A percentile compares a stretch with the other conserved stretches of the same genome.
phyloP scores from a whole-genome alignment of 37 sponge, comb jelly and placozoan genomes.

The Corticium candelabrum region DNA sequence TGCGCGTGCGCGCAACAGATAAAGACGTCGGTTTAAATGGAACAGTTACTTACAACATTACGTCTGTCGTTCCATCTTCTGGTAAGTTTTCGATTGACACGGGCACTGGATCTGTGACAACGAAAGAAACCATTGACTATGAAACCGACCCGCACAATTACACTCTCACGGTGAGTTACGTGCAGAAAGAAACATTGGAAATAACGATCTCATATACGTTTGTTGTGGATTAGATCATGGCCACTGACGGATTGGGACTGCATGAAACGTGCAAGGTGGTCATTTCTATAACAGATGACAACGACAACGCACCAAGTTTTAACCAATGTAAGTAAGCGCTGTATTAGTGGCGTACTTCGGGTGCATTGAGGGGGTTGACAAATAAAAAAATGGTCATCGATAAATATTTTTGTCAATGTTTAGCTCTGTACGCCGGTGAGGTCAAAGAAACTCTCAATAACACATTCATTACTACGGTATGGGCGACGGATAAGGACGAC shows the following conservation, averaged over 20 bases:
- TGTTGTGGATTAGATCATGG: background rate
- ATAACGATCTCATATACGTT: background rate
- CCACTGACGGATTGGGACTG: background rate
- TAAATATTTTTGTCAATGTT: too few species aligned
- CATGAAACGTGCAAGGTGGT: constrained; percentile 9
- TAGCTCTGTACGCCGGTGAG: too few species aligned
- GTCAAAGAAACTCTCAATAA: too few species aligned
- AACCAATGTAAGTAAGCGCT: background rate
- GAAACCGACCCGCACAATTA: background rate
- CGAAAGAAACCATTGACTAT: background rate
- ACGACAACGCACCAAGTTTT: constrained; percentile 64
- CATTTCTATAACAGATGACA: constrained; percentile 37
- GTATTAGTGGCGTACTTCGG: too few species aligned
- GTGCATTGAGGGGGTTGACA: too few species aligned
- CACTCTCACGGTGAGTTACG: background rate
- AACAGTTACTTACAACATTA: background rate
- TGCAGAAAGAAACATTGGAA: background rate
- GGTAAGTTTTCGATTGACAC: background rate
- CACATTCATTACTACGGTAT: too few species aligned
- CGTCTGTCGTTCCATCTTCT: background rate
- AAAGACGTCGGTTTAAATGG: background rate
- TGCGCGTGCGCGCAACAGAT: background rate
- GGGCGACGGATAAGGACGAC: background rate
- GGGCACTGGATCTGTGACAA: background rate
- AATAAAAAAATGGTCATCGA: too few species aligned